Conservation (phyloP, 2,113 vertebrate genomes). For the Indicator maculatus region DNA sequence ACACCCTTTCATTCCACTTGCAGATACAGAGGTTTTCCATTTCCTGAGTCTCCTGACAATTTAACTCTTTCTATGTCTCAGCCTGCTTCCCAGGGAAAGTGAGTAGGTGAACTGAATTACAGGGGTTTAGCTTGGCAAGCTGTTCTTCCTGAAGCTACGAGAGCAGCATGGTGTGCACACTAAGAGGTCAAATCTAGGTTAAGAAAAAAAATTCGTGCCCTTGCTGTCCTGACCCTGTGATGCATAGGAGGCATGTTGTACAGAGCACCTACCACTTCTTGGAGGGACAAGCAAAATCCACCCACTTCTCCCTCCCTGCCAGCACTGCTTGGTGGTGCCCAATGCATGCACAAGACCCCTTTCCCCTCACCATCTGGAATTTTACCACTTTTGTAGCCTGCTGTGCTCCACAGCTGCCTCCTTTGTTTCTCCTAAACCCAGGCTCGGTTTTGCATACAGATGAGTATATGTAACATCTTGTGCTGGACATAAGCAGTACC, state of each 20-base stretch:
- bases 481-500: neutral
- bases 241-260: rapidly evolving
- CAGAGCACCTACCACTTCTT: neutral
- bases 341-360: rapidly evolving
- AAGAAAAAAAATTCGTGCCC: rapidly evolving
- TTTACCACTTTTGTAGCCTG: neutral
- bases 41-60: neutral
- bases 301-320: neutral
- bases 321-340: neutral
- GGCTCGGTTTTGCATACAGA: neutral
- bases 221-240: neutral
- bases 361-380: neutral
- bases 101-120: neutral
- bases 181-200: neutral
- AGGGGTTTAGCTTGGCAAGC: neutral
- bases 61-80: neutral
- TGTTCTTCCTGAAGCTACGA: neutral
- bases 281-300: neutral
- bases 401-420: neutral
- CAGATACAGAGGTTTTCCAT: neutral
- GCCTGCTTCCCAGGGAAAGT: neutral
- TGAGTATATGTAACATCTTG: neutral
- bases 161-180: neutral
- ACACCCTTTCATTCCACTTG: rapidly evolving
- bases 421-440: neutral